Evolutionary conservation across 2,113 vertebrate genomes (phyloP), one percentile per base, ranked within the genome.

Genomic region (Oreocharis arfaki): DNA sequence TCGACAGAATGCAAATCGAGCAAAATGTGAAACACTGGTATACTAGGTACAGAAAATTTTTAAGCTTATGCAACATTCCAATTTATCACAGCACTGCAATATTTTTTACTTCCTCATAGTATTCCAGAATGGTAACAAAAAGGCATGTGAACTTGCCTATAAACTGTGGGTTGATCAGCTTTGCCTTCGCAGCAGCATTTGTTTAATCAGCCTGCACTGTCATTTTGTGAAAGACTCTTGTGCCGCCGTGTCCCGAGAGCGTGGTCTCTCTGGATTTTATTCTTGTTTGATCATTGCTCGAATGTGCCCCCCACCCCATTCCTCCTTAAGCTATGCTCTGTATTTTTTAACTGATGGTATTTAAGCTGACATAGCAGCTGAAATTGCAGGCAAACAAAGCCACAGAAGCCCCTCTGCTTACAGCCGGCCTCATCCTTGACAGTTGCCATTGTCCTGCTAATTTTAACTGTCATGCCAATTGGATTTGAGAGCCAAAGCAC

Each of bases 391-490:
- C 94, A 97, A 97, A 97, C 96, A 97, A 97, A 97, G 95, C 83
- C 76, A 70, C 89, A 39, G 70, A 97, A 90, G 42, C 83, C 64
- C 90, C 93, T 97, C 82, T 94, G 84, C 94, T 97, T 89, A 84
- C 80, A 96, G 89, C 81, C 80, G 96, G 49, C 52, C 53, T 89
- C 93, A 94, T 97, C 87, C 94, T 95, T 97, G 97, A 97, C 95
- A 93, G 89, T 91, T 98, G 97, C 97, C 97, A 97, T 98, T 97
- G 97, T 97, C 82, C 81, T 93, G 74, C 91, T 96, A 97, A 98
- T 98, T 97, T 97, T 93, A 98, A 96, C 95, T 95, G 84, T 97
- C 96, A 94, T 96, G 41, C 65, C 95, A 77, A 95, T 86, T 97
- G 94, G 87, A 96, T 93, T 96, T 96, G 85, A 94, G 80, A 92